Percentiles rank a stretch among this genome's conserved stretches.
These are phyloP conservation scores for Grammomys surdaster DNA, from an alignment of 2,113 vertebrate genomes.

Conservation along the genomic window DNA sequence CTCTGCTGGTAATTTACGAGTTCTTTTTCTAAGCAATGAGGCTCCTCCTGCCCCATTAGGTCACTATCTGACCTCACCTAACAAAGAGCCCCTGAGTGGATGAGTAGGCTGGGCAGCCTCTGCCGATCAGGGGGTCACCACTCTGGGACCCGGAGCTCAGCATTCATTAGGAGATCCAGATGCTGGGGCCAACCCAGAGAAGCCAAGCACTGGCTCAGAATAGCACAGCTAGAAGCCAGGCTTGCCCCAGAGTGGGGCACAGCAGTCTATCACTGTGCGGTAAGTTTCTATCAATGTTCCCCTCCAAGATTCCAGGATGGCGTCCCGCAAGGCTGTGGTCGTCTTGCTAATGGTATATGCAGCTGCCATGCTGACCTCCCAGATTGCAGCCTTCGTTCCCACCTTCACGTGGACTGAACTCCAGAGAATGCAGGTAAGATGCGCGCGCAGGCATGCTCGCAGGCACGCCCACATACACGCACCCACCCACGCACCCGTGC, in stretches of 20 bases:
- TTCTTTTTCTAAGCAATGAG: neutral
- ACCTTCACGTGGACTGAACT: slow-evolving; percentile 91
- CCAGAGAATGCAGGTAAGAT: slow-evolving; percentile 89
- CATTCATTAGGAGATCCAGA: neutral
- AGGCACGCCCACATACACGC: no score
- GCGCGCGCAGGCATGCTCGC: neutral
- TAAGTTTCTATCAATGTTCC: neutral
- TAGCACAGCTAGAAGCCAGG: neutral
- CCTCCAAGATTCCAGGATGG: slow-evolving; percentile 83
- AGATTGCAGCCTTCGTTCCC: slow-evolving; percentile 88
- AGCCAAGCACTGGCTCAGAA: neutral
- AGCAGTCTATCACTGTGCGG: neutral
- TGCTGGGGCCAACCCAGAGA: neutral
- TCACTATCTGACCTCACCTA: neutral
- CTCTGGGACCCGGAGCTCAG: neutral
- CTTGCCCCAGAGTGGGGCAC: neutral
- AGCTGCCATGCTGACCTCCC: slow-evolving; percentile 86
- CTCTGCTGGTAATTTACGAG: neutral
- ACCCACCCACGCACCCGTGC: neutral
- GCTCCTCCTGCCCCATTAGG: neutral
- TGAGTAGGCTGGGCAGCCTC: neutral
- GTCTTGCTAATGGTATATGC: slow-evolving; percentile 85
- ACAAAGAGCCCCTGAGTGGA: neutral
- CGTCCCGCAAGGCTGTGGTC: slow-evolving; percentile 82
- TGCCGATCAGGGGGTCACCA: fast-evolving